phyloP scores from a whole-genome alignment of 2,113 vertebrate species.

The Eulacestoma nigropectus region DNA sequence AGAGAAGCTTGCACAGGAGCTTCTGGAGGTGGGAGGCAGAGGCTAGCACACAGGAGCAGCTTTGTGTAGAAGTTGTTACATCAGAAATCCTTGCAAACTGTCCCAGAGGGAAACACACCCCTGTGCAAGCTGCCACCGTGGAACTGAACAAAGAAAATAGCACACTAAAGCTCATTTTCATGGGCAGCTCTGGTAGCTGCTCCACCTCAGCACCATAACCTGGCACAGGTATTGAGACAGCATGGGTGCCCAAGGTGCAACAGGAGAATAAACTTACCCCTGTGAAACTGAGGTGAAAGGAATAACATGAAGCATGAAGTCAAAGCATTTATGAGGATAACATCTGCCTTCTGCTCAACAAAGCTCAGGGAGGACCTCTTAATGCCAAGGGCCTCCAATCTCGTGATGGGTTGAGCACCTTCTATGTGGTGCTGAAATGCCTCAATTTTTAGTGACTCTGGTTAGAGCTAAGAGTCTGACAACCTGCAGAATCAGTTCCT shows the following conservation, averaged over 20 bases:
- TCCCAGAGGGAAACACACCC: not conserved
- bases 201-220: not conserved
- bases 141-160: not conserved
- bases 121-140: not conserved
- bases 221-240: not conserved
- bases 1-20: not conserved
- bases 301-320: not conserved
- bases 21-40: not conserved
- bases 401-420: not conserved
- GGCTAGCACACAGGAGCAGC: not conserved
- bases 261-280: slow-evolving; percentile 10
- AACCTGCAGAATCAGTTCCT: slow-evolving; percentile 38
- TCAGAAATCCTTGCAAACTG: not conserved
- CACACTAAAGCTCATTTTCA: not conserved
- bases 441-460: not conserved
- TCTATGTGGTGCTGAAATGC: not conserved
- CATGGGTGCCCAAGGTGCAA: not conserved
- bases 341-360: slow-evolving; percentile 31
- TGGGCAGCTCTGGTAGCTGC: not conserved
- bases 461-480: not conserved
- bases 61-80: not conserved
- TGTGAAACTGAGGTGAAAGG: slow-evolving; percentile 26
- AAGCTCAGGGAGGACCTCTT: slow-evolving; percentile 22
- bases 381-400: not conserved
- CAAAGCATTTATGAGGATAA: slow-evolving; percentile 21